Conservation (phyloP, 1,140 invertebrate genomes). For the Pemphigus obesinymphae region DNA sequence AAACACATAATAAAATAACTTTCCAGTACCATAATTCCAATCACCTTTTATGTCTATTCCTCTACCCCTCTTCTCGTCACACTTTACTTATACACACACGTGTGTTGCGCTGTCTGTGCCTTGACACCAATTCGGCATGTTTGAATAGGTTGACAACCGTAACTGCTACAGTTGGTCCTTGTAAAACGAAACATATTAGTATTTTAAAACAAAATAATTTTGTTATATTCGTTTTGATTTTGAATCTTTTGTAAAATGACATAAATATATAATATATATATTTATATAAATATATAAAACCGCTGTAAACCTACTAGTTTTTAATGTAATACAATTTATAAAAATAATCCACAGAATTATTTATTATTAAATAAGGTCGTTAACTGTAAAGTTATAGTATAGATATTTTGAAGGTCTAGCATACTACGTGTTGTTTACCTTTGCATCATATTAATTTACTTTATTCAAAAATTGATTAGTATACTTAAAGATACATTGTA, state of each 20-base stretch:
- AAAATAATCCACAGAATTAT: not conserved
- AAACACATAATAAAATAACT: conserved; percentile 17
- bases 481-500: not conserved
- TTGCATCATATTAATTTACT: not conserved
- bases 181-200: not conserved
- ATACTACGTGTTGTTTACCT: not conserved
- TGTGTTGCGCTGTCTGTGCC: conserved; percentile 17
- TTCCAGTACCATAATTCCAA: conserved; percentile 11
- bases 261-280: not conserved
- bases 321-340: not conserved
- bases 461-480: not conserved
- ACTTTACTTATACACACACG: not conserved
- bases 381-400: not conserved
- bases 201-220: not conserved
- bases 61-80: not conserved
- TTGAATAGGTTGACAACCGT: conserved; percentile 34
- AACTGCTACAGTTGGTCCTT: conserved; percentile 7
- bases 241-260: not conserved
- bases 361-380: not conserved
- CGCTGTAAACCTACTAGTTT: no score
- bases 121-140: conserved; percentile 22
- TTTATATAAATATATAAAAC: no score
- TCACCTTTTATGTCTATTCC: conserved; percentile 22
- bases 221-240: not conserved
- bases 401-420: not conserved